Evolutionary conservation across 2,888 invertebrate genomes (phyloP).

Genomic region (Platycheirus rosarum): DNA sequence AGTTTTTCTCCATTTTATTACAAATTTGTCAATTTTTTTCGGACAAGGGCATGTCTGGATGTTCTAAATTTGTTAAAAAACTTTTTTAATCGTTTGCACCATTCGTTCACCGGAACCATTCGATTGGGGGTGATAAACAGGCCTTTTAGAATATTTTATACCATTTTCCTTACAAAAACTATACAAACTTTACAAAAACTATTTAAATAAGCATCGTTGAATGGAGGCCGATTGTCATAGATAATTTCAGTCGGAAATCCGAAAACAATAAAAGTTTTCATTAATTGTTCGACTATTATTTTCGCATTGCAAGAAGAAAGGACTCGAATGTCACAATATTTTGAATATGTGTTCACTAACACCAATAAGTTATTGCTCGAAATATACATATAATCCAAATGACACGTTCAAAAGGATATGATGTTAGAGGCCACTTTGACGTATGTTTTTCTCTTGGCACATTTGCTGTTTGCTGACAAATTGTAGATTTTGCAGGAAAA

Average conservation of each 20-base stretch:
- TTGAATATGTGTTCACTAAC: conserved; percentile 28
- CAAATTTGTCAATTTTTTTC: conserved; percentile 30
- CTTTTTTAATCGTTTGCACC: conserved; percentile 74
- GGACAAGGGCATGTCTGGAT: conserved; percentile 37
- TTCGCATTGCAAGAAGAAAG: conserved; percentile 27
- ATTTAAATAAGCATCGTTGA: conserved; percentile 16
- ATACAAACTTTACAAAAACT: no score
- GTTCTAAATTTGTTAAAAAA: conserved; percentile 38
- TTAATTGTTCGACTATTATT: conserved; percentile 14
- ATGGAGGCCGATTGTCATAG: conserved; percentile 20
- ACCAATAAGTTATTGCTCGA: conserved; percentile 19
- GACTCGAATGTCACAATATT: conserved; percentile 29
- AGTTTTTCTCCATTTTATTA: conserved; percentile 46
- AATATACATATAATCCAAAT: conserved; percentile 59
- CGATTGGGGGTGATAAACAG: conserved; percentile 67
- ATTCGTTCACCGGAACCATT: conserved; percentile 75
- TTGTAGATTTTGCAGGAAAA: conserved; percentile 71
- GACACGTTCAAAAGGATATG: conserved; percentile 70
- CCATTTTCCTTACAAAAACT: conserved; percentile 1
- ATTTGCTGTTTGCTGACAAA: conserved; percentile 40
- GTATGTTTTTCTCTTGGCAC: conserved; percentile 12
- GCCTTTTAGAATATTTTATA: conserved; percentile 16
- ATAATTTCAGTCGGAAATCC: conserved; percentile 26
- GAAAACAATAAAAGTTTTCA: conserved; percentile 21
- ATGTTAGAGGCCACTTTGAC: conserved; percentile 31